Base-by-base conservation (phyloP, 1,140 invertebrate genomes). In the Venustaconcha ellipsiformis region DNA sequence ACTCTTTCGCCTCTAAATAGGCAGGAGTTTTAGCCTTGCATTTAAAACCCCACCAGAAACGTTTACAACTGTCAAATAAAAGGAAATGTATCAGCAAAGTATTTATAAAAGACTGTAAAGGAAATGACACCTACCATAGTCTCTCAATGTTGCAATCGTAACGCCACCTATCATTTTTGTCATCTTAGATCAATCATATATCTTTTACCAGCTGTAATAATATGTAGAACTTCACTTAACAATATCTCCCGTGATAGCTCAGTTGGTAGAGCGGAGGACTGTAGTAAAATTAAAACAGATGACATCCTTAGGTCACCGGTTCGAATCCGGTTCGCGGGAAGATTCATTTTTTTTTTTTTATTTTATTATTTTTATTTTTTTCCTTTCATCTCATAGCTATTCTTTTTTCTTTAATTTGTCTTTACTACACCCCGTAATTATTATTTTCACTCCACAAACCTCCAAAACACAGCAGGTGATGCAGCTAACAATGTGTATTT, bases 221-320 rank as follows among this genome's bases (percentile, higher is more conserved):
- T 8, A 6, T 20, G 20, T 13, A 59, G 17, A 18, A n/a, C 11
- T 17, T 15, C 23, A 12, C 1, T 0, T 48, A 6, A 6, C 12
- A 1, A 13, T 14, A 64, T 2, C 58, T 74, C 82, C 82, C 82
- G 82, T 80, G 82, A 83, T 83, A 83, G 82, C 82, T 83, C 82
- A 83, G 81, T 83, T 83, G 81, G 81, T 80, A 83, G 81, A 83
- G 81, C 81, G 81, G 81, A 81, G 79, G 81, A 83, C 81, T 83
- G 81, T 83, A 83, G 81, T 78, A 23, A 48, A 48, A 3, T 30
- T 30, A 30, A 30, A 30, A 65, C 2, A 6, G n/a, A 48, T n/a
- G 64, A 26, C 67, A 78, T 69, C 66, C 67, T 65, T 78, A 78
- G 67, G 66, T 70, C 65, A 60, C 76, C 73, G 76, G 76, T 78